Base-by-base conservation (phyloP, 2,888 invertebrate species). In the Volucella bombylans region DNA sequence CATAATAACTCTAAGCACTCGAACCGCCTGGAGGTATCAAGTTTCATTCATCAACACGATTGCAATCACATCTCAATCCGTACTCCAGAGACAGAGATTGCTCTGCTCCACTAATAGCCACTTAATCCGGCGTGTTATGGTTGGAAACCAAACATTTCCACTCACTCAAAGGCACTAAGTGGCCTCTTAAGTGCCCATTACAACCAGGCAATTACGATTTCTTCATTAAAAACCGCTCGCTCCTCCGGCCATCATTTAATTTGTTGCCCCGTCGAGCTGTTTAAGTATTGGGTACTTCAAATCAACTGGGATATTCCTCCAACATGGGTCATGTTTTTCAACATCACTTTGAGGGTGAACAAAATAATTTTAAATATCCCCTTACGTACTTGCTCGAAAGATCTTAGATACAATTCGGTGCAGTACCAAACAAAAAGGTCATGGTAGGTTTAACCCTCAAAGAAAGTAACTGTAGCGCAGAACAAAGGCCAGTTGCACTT, bases 141-240 rank as follows among this genome's bases (percentile, higher is more conserved):
- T 67, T 38, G 43, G 18, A 38, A 72, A 57, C 65, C 57, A 57
- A 71, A 72, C 65, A 64, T 65, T 79, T 72, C 71, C 71, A 79
- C 71, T 72, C 64, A 59, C 64, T 71, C 71, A 72, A 43, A 50
- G 65, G 57, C 78, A 65, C 71, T 72, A 79, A 79, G 64, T 78
- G 78, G 57, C 71, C 78, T 49, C 54, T 43, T 71, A 78, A 78
- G 78, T 79, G 43, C 50, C 78, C 64, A 79, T 79, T 72, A 65
- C 78, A 57, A 43, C 50, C 71, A 23, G 45, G 78, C 78, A 71
- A 79, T 72, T 79, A 79, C 64, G 72, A 65, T 69, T 62, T 64
- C 45, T 72, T 65, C 50, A 72, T 59, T 52, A 45, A 39, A 62
- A 9, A 11, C 57, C 8, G 57, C 31, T 9, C 4, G 15, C 41